phyloP scores from a whole-genome alignment of 2,113 vertebrate genomes.

The Chauna torquata region DNA sequence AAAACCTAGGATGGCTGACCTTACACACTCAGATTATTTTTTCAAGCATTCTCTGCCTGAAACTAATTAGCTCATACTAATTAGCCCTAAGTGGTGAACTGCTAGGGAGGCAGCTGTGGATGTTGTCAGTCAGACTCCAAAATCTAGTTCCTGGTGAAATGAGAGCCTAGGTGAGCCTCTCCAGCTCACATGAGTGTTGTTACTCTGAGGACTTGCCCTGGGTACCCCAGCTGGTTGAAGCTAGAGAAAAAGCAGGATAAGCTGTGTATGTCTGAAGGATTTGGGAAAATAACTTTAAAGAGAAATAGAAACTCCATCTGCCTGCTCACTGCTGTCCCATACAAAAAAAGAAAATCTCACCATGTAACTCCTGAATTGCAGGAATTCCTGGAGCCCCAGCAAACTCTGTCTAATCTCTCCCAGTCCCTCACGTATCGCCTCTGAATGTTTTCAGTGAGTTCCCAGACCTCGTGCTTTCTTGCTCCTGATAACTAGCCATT shows the following conservation, averaged over 20 bases:
- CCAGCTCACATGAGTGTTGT: not conserved
- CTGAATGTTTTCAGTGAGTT: conserved; percentile 69
- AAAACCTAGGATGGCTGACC: not conserved
- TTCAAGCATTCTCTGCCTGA: conserved; percentile 18
- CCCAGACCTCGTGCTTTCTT: conserved; percentile 68
- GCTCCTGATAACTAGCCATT: conserved; percentile 68
- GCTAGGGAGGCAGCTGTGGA: not conserved
- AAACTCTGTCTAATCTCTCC: conserved; percentile 70
- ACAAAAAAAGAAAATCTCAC: not conserved
- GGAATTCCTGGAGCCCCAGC: conserved; percentile 64
- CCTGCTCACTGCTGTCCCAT: not conserved
- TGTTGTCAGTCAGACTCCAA: conserved; percentile 18
- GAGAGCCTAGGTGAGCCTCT: not conserved
- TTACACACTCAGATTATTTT: conserved; percentile 17
- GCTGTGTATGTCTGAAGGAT: not conserved
- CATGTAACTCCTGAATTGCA: conserved; percentile 51
- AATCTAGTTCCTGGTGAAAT: not conserved
- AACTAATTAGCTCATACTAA: conserved; percentile 28
- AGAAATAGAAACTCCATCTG: not conserved
- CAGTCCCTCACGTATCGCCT: conserved; percentile 54
- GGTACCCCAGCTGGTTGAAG: not conserved
- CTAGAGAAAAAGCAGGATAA: not conserved
- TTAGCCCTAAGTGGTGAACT: not conserved
- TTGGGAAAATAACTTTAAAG: not conserved
- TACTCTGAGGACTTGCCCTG: not conserved